Evolutionary conservation across 2,113 vertebrate species (phyloP).

Genomic region (Cyprinus carpio): DNA sequence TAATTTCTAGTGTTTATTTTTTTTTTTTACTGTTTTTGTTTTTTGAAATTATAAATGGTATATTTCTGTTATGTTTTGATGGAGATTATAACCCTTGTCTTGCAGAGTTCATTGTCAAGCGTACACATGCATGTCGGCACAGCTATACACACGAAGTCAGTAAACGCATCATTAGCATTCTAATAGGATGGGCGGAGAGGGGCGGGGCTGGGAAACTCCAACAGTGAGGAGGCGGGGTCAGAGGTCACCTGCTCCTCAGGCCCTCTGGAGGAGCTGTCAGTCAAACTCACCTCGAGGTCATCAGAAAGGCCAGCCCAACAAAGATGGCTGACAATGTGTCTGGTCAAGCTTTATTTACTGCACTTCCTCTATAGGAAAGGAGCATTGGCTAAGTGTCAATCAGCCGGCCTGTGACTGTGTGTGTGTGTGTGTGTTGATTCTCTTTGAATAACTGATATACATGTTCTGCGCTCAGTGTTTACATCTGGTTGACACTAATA

Average conservation of each 20-base stretch:
- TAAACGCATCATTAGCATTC: constrained; percentile 84
- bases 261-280: constrained; percentile 77
- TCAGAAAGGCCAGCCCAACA: constrained; percentile 69
- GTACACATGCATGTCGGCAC: constrained; percentile 72
- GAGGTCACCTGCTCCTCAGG: constrained; percentile 73
- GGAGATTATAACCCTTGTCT: background rate
- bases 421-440: constrained; percentile 42
- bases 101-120: constrained; percentile 73
- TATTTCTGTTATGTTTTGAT: constrained; percentile 45
- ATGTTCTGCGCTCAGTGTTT: constrained; percentile 40
- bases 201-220: constrained; percentile 70
- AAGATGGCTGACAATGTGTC: constrained; percentile 76
- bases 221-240: constrained; percentile 65
- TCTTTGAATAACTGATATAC: constrained; percentile 4
- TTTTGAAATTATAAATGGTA: background rate
- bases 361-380: constrained; percentile 69
- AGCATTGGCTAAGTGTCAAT: constrained; percentile 73
- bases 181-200: constrained; percentile 75
- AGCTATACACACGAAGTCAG: constrained; percentile 68
- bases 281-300: constrained; percentile 68
- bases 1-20: background rate
- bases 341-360: constrained; percentile 62
- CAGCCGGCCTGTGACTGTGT: constrained; percentile 59
- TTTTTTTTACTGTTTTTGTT: background rate
- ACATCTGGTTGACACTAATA: constrained; percentile 37